A percentile compares a stretch with the other conserved stretches of the same genome.
phyloP scores from a whole-genome alignment of 1,140 invertebrate species.

The Aphaenogaster ashmeadi region DNA sequence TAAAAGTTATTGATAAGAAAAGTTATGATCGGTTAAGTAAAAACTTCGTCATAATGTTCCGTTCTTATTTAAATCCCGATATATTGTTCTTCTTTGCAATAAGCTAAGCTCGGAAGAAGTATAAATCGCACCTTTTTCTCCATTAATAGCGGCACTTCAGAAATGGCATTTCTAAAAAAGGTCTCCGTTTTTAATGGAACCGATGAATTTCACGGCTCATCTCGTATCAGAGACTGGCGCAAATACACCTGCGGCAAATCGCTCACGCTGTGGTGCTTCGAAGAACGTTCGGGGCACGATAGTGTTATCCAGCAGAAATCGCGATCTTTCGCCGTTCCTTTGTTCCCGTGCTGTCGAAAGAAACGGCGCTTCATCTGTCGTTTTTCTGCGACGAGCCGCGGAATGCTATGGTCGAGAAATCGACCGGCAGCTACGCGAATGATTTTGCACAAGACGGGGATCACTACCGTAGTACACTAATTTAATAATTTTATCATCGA shows the following conservation, averaged over 20 bases:
- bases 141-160: slow-evolving; percentile 25
- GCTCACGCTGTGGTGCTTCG: slow-evolving; percentile 68
- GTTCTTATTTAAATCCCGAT: slow-evolving; percentile 26
- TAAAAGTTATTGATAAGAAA: background rate
- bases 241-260: slow-evolving; percentile 69
- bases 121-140: slow-evolving; percentile 37
- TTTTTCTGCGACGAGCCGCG: slow-evolving; percentile 42
- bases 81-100: background rate
- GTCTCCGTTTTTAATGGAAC: slow-evolving; percentile 74
- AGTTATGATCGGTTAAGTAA: background rate
- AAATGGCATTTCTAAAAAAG: slow-evolving; percentile 68
- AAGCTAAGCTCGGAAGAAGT: background rate
- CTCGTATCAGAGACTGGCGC: slow-evolving; percentile 41
- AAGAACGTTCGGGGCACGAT: slow-evolving; percentile 18
- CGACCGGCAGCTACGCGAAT: slow-evolving; percentile 8
- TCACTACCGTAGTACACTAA: background rate
- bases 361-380: slow-evolving; percentile 57
- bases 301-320: slow-evolving; percentile 28
- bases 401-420: slow-evolving; percentile 49
- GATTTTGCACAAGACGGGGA: slow-evolving; percentile 42
- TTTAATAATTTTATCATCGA: background rate
- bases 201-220: slow-evolving; percentile 76
- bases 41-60: background rate
- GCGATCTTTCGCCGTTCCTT: slow-evolving; percentile 60
- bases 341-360: slow-evolving; percentile 42